A percentile compares a stretch with the other conserved stretches of the same genome.
Evolutionary conservation across 2,797 vertebrate genomes (phyloP).

Genomic region (Semaprochilodus insignis): DNA sequence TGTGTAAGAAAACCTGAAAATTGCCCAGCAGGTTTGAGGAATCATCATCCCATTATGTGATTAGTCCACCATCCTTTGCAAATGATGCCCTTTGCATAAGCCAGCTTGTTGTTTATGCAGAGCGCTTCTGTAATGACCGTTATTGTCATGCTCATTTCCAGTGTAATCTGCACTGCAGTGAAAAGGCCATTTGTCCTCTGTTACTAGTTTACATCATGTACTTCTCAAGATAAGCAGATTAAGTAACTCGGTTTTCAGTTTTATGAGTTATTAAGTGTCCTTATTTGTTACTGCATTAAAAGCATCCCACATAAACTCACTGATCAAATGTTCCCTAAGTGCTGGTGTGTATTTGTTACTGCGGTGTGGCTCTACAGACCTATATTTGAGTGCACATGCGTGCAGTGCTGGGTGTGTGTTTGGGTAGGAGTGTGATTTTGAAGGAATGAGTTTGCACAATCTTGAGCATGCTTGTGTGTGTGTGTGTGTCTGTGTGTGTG

Average conservation of each 20-base stretch:
- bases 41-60: conserved; percentile 16
- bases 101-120: not conserved
- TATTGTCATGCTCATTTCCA: not conserved
- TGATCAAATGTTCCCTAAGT: not conserved
- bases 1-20: conserved; percentile 55
- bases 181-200: not conserved
- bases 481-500: no score
- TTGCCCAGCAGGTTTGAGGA: conserved; percentile 22
- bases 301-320: not conserved
- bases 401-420: conserved; percentile 18
- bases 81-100: conserved; percentile 2
- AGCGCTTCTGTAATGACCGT: not conserved
- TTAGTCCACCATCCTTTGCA: not conserved
- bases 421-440: conserved; percentile 37
- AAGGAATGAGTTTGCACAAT: conserved; percentile 42
- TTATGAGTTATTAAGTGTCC: no score
- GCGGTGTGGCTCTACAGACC: not conserved
- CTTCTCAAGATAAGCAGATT: no score
- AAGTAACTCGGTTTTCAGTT: not conserved
- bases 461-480: conserved; percentile 12
- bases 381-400: not conserved
- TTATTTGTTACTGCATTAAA: not conserved
- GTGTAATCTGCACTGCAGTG: not conserved
- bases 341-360: not conserved
- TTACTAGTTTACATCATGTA: not conserved